phyloP scores from a whole-genome alignment of 2,888 invertebrate genomes.

The Fragum whitleyi region DNA sequence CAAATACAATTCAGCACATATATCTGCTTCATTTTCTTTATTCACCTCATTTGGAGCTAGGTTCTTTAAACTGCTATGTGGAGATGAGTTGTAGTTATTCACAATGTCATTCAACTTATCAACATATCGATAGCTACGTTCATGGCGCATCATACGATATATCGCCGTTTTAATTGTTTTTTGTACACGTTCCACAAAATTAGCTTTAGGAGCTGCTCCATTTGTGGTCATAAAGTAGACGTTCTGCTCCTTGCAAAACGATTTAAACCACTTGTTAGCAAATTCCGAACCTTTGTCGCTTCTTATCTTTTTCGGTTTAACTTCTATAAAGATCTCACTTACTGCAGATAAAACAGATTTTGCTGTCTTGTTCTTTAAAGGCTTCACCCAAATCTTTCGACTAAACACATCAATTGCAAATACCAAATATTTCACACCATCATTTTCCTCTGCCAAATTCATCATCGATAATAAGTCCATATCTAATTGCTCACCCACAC shows the following conservation, averaged over 20 bases:
- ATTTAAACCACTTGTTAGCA: conserved; percentile 28
- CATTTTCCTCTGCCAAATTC: conserved; percentile 40
- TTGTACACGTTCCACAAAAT: conserved; percentile 38
- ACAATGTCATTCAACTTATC: too few species aligned
- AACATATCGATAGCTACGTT: conserved; percentile 19
- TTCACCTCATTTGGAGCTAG: conserved; percentile 38
- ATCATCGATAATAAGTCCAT: conserved; percentile 39
- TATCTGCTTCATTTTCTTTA: conserved; percentile 41
- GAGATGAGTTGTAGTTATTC: conserved; percentile 31
- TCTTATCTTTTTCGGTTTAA: conserved; percentile 32
- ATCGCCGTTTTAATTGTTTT: conserved; percentile 21
- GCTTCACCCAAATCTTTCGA: conserved; percentile 45
- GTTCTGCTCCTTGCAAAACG: conserved; percentile 23
- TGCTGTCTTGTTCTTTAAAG: conserved; percentile 37
- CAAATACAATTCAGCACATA: conserved; percentile 43
- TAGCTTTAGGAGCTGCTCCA: conserved; percentile 30
- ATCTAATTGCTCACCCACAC: conserved; percentile 40
- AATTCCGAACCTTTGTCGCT: conserved; percentile 37
- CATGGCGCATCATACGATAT: conserved; percentile 30
- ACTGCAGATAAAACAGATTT: conserved; percentile 33
- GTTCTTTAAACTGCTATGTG: conserved; percentile 29
- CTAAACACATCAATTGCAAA: conserved; percentile 44
- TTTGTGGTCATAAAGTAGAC: conserved; percentile 35
- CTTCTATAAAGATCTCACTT: conserved; percentile 22
- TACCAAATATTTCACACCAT: conserved; percentile 45